These are phyloP conservation scores for Mungos mungo DNA, from an alignment of 2,113 vertebrate genomes.

Conservation along the genomic window DNA sequence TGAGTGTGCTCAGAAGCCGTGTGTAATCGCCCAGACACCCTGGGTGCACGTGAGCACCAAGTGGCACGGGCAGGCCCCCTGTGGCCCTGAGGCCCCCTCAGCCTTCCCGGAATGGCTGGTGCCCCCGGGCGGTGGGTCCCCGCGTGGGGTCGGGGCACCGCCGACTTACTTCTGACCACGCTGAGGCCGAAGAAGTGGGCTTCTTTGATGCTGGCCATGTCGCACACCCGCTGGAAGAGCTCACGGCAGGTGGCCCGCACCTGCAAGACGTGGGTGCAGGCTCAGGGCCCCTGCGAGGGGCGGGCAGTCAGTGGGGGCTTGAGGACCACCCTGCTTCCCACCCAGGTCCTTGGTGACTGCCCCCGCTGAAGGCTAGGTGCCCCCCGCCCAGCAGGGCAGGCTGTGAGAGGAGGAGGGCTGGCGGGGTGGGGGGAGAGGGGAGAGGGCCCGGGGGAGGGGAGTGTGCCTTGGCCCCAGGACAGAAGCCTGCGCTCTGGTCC, in stretches of 20 bases:
- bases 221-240: slow-evolving; percentile 89
- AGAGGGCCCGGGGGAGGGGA: not conserved
- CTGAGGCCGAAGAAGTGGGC: slow-evolving; percentile 94
- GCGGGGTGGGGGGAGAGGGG: too few relatives aligned
- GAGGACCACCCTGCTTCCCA: not conserved
- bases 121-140: not conserved
- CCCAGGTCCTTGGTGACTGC: not conserved
- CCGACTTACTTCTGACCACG: slow-evolving; percentile 89
- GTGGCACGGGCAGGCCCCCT: too few relatives aligned
- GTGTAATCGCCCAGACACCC: not conserved
- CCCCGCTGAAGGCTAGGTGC: not conserved
- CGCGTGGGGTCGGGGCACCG: fast-evolving
- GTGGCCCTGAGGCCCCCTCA: too few relatives aligned
- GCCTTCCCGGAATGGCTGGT: not conserved
- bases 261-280: slow-evolving; percentile 78
- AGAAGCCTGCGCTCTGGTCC: not conserved
- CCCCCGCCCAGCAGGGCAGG: too few relatives aligned
- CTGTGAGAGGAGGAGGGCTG: too few relatives aligned
- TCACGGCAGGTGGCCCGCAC: slow-evolving; percentile 91
- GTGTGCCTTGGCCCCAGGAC: too few relatives aligned
- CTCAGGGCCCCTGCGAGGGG: not conserved
- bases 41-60: not conserved
- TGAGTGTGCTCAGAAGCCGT: not conserved
- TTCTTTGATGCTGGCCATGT: slow-evolving; percentile 88
- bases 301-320: not conserved